phyloP scores from a whole-genome alignment of 2,888 invertebrate genomes.

The Alloplasta piceator region DNA sequence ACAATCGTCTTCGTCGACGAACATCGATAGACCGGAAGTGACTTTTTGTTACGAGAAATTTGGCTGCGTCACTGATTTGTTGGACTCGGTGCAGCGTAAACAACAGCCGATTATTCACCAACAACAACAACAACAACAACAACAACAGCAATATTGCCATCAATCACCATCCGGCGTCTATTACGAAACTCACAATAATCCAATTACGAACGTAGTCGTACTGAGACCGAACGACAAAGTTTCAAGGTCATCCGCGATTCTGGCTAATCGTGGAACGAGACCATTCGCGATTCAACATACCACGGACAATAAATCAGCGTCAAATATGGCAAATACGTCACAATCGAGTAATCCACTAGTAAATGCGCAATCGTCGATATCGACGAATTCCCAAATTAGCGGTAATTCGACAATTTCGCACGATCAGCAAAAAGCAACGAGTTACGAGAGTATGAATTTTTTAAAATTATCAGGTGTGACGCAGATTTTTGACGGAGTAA shows the following conservation, averaged over 20 bases:
- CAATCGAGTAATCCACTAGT: too few relatives aligned
- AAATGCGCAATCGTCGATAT: too few relatives aligned
- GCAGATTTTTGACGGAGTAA: too few relatives aligned
- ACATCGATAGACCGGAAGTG: slow-evolving; percentile 68
- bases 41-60: slow-evolving; percentile 66
- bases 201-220: slow-evolving; percentile 27
- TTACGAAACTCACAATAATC: slow-evolving; percentile 38
- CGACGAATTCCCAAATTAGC: too few relatives aligned
- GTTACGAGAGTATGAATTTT: too few relatives aligned
- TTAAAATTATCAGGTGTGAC: too few relatives aligned
- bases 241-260: slow-evolving; percentile 13
- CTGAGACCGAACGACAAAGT: slow-evolving; percentile 21
- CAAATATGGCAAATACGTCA: too few relatives aligned
- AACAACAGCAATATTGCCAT: slow-evolving; percentile 22
- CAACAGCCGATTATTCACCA: slow-evolving; percentile 13
- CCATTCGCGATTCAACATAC: background rate
- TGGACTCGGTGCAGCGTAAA: slow-evolving; percentile 48
- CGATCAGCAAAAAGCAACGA: too few relatives aligned
- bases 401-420: too few relatives aligned
- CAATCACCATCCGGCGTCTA: slow-evolving; percentile 26
- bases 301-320: background rate
- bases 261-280: slow-evolving; percentile 8
- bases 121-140: slow-evolving; percentile 42
- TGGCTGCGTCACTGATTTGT: slow-evolving; percentile 43
- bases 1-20: slow-evolving; percentile 40